These are phyloP conservation scores for Drosophila rellima DNA, from an alignment of 2,888 invertebrate genomes.

Conservation along the genomic window DNA sequence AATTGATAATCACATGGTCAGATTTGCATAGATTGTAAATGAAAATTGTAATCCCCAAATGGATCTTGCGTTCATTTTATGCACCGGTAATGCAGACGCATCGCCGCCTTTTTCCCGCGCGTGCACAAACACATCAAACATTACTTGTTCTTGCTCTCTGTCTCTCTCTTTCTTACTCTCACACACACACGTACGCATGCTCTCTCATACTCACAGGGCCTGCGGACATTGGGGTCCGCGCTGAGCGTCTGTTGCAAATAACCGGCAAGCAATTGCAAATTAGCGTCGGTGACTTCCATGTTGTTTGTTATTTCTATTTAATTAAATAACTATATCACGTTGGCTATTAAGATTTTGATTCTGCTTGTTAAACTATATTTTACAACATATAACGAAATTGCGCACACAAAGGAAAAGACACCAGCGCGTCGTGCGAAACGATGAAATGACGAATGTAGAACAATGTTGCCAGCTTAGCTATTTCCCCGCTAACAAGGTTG, in stretches of 20 bases:
- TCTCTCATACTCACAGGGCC: slow-evolving; percentile 90
- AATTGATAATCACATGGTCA: not conserved
- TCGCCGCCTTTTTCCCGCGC: slow-evolving; percentile 67
- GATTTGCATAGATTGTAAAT: not conserved
- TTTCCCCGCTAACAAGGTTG: too few relatives aligned
- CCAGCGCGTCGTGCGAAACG: slow-evolving; percentile 38
- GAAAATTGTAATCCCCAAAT: not conserved
- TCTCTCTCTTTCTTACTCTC: not conserved
- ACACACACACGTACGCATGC: slow-evolving; percentile 36
- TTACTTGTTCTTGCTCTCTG: slow-evolving; percentile 20
- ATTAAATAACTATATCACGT: slow-evolving; percentile 32
- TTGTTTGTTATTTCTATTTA: slow-evolving; percentile 24
- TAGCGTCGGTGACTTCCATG: slow-evolving; percentile 96
- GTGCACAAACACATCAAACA: slow-evolving; percentile 13
- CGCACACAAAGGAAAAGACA: slow-evolving; percentile 42
- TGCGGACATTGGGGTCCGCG: slow-evolving; percentile 92
- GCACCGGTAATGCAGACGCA: slow-evolving; percentile 18
- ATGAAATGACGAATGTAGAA: slow-evolving; percentile 55
- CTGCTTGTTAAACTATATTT: slow-evolving; percentile 27
- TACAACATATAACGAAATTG: slow-evolving; percentile 54
- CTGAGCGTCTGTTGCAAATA: slow-evolving; percentile 95
- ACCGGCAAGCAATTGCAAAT: slow-evolving; percentile 92
- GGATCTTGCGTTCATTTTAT: slow-evolving; percentile 3
- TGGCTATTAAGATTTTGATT: slow-evolving; percentile 27
- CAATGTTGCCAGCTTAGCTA: too few relatives aligned